Evolutionary conservation across 2,113 vertebrate genomes (phyloP).

Genomic region (Cavia porcellus): DNA sequence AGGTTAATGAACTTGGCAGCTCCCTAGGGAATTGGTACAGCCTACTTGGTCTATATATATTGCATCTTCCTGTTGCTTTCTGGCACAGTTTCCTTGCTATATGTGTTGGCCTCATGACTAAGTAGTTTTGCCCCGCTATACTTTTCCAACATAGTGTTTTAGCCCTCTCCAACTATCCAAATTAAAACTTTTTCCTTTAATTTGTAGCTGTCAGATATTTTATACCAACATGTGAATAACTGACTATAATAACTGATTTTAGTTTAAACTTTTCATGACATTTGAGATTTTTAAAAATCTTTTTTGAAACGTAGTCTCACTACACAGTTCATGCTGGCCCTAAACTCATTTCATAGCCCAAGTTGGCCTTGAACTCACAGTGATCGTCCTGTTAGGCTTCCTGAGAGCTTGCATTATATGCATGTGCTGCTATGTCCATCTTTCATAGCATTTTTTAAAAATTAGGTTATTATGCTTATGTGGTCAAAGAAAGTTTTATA

Average conservation of each 20-base stretch:
- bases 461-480: background rate
- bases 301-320: background rate
- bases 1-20: background rate
- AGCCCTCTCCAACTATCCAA: no score
- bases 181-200: no score
- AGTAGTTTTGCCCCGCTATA: background rate
- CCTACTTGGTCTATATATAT: background rate
- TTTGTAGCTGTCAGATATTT: no score
- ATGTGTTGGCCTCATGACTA: background rate
- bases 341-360: background rate
- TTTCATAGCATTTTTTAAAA: background rate
- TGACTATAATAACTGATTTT: background rate
- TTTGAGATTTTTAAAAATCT: background rate
- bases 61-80: background rate
- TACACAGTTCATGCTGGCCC: background rate
- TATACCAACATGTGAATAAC: no score
- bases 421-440: fast-evolving
- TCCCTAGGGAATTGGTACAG: background rate
- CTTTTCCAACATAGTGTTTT: no score
- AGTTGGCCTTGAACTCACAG: background rate
- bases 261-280: background rate
- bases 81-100: background rate
- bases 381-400: background rate
- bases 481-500: background rate
- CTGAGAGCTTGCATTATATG: background rate